Conservation (phyloP, 1,140 invertebrate genomes). For the Microplitis demolitor region DNA sequence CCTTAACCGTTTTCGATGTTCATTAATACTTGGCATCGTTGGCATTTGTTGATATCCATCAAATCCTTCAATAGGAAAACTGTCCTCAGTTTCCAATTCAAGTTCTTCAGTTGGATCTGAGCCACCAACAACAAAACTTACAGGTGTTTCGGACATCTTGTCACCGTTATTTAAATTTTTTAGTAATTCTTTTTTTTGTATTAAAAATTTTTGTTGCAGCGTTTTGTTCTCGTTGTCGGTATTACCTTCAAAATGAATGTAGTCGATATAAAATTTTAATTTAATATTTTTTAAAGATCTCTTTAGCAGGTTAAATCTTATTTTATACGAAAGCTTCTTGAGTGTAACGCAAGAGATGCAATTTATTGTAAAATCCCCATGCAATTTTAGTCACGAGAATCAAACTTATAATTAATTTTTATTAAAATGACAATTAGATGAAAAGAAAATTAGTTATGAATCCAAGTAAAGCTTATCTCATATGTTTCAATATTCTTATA, state of each 20-base stretch:
- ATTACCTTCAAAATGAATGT: conserved; percentile 51
- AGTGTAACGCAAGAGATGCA: too few species aligned
- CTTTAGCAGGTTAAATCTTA: too few species aligned
- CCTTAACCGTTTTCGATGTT: conserved; percentile 63
- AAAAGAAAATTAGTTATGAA: too few species aligned
- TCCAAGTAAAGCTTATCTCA: too few species aligned
- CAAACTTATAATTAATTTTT: too few species aligned
- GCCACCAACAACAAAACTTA: conserved; percentile 62
- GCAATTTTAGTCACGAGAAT: too few species aligned
- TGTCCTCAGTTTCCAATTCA: conserved; percentile 58
- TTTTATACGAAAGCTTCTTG: too few species aligned
- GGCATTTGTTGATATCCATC: conserved; percentile 37
- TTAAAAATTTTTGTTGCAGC: conserved; percentile 13
- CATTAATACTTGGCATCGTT: conserved; percentile 57
- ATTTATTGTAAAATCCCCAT: too few species aligned
- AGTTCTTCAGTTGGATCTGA: conserved; percentile 47
- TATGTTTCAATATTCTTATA: too few species aligned
- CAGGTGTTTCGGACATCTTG: conserved; percentile 52
- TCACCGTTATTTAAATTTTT: not conserved
- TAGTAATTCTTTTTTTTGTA: not conserved
- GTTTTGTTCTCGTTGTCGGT: conserved; percentile 27
- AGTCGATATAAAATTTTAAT: conserved; percentile 1
- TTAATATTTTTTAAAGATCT: too few species aligned
- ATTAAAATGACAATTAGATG: too few species aligned
- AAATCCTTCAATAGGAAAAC: conserved; percentile 52